phyloP scores from a whole-genome alignment of 2,797 vertebrate genomes.

The Knipowitschia caucasica region DNA sequence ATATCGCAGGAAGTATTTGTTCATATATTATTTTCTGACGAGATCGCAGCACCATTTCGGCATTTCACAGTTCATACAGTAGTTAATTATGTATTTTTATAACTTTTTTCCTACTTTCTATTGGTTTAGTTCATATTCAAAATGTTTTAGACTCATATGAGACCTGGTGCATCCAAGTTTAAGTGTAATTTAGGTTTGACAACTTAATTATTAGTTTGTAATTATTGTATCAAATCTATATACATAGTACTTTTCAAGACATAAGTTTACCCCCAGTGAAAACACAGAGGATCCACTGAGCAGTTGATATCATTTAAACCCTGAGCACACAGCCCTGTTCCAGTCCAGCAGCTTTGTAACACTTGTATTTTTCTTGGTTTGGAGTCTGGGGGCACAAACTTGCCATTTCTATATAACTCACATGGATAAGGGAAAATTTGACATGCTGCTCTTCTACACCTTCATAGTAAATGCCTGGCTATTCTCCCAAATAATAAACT shows the following conservation, averaged over 20 bases:
- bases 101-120: neutral
- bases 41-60: too few species aligned
- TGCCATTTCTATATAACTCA: constrained; percentile 50
- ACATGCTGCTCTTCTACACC: constrained; percentile 52
- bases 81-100: too few species aligned
- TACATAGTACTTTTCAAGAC: too few species aligned
- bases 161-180: neutral
- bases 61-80: too few species aligned
- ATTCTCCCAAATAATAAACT: constrained; percentile 45
- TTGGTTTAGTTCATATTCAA: neutral
- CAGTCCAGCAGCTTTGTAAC: constrained; percentile 51
- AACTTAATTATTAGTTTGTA: neutral
- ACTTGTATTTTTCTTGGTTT: constrained; percentile 51
- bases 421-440: constrained; percentile 60
- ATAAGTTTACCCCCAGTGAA: constrained; percentile 21
- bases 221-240: too few species aligned
- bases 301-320: constrained; percentile 54
- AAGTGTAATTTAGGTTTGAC: neutral
- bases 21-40: too few species aligned
- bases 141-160: neutral
- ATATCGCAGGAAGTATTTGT: too few species aligned
- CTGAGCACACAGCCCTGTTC: constrained; percentile 57
- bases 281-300: constrained; percentile 61
- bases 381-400: constrained; percentile 38
- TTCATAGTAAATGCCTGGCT: constrained; percentile 32